A percentile compares a stretch with the other conserved stretches of the same genome.
Conservation (phyloP, 1,140 invertebrate genomes). For the Aphaenogaster floridana region DNA sequence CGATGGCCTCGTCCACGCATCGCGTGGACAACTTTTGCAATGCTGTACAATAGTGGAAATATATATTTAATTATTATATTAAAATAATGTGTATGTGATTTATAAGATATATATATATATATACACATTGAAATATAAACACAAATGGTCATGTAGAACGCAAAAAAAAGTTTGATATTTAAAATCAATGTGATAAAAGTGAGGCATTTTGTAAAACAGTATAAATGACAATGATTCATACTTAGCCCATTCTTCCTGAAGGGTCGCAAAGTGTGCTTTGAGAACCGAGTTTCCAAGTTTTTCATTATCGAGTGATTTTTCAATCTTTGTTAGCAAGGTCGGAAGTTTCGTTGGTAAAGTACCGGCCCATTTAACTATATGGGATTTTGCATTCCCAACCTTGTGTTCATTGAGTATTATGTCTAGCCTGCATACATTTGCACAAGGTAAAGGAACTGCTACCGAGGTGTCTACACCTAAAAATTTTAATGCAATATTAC, state of each 20-base stretch:
- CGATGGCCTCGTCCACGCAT: slow-evolving; percentile 82
- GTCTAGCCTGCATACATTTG: slow-evolving; percentile 84
- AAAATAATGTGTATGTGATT: neutral
- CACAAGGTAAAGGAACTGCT: slow-evolving; percentile 84
- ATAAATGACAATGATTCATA: slow-evolving; percentile 64
- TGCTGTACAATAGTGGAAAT: slow-evolving; percentile 72
- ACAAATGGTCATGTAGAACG: neutral
- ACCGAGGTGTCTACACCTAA: slow-evolving; percentile 84
- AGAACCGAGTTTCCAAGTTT: slow-evolving; percentile 83
- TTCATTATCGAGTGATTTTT: slow-evolving; percentile 85
- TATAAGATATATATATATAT: slow-evolving; percentile 13
- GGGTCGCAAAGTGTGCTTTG: slow-evolving; percentile 83
- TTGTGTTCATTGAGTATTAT: slow-evolving; percentile 82
- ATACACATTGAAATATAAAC: neutral
- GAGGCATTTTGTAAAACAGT: neutral
- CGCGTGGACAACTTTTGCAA: slow-evolving; percentile 84
- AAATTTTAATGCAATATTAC: slow-evolving; percentile 54
- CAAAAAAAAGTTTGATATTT: neutral
- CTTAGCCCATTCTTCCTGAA: slow-evolving; percentile 86
- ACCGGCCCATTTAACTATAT: slow-evolving; percentile 83
- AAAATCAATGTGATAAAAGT: neutral
- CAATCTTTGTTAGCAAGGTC: slow-evolving; percentile 84
- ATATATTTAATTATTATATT: neutral
- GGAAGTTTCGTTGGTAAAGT: slow-evolving; percentile 84
- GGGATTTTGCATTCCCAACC: slow-evolving; percentile 76